These are phyloP conservation scores for Adelges cooleyi DNA, from an alignment of 1,140 invertebrate species.

Conservation along the genomic window DNA sequence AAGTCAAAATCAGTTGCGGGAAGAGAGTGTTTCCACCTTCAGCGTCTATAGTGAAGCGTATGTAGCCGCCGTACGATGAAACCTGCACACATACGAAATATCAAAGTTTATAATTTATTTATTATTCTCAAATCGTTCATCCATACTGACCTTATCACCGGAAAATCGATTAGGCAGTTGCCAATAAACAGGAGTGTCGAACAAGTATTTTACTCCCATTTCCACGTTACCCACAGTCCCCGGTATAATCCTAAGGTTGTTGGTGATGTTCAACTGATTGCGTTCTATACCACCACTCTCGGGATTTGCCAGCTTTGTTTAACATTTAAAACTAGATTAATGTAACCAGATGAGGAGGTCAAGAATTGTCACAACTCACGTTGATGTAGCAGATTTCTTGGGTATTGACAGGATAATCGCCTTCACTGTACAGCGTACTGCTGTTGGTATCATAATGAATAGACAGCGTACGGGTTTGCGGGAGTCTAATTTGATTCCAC, in stretches of 20 bases:
- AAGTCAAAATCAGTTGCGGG: constrained; percentile 46
- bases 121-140: too few relatives aligned
- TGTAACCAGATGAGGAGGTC: too few relatives aligned
- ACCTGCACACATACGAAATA: constrained; percentile 43
- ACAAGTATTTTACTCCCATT: constrained; percentile 50
- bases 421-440: constrained; percentile 32
- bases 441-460: constrained; percentile 41
- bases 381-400: constrained; percentile 43
- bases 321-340: neutral
- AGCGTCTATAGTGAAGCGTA: constrained; percentile 65
- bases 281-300: constrained; percentile 36
- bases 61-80: constrained; percentile 80
- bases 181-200: constrained; percentile 75
- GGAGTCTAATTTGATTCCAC: constrained; percentile 58
- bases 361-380: constrained; percentile 36
- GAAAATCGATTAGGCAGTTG: constrained; percentile 67
- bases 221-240: constrained; percentile 50
- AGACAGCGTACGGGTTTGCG: constrained; percentile 45
- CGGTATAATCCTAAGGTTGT: constrained; percentile 54
- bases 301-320: constrained; percentile 39
- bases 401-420: constrained; percentile 39
- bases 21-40: constrained; percentile 45
- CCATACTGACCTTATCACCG: constrained; percentile 66
- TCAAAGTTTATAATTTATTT: neutral
- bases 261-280: constrained; percentile 43